Evolutionary conservation across 2,888 invertebrate species (phyloP), one percentile per base, ranked within the genome.

Genomic region (Hirtodrosophila alboralis): DNA sequence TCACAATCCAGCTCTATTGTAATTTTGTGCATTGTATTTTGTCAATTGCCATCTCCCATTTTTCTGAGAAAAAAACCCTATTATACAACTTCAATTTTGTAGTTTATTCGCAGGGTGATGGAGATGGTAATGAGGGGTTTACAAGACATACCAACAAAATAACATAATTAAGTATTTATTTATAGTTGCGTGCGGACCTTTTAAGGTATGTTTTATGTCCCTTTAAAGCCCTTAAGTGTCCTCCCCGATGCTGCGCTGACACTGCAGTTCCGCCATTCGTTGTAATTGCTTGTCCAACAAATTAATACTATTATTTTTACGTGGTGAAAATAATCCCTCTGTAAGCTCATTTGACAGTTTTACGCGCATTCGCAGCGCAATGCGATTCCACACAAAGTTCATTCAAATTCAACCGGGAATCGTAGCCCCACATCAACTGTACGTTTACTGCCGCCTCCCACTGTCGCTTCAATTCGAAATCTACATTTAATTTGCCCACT

Each of bases 221-320:
- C 40, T 37, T 61, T 52, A 68, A 68, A 43, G 40, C 59, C 68
- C 36, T 18, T 21, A 31, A 45, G 40, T 36, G 37, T 30, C 18
- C 8, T 8, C 21, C 7, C 10, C 1, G 14, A 13, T 6, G 14
- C 10, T 30, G 4, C 13, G 38, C 38, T 45, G 44, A 41, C 36
- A 47, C 8, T 60, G 64, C 51, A 56, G 44, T 63, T 28, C 64
- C 47, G 57, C 37, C 58, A 65, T 44, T 62, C 53, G 30, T 53
- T 72, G 72, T 78, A 78, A 76, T 77, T 79, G 77, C 67, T 72
- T 79, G 72, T 79, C 69, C 66, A 64, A 79, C 77, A 77, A 77
- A 77, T 77, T 78, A 77, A 77, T 77, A 67, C 79, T 75, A 78
- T 77, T 78, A 77, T 79, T 78, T 77, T 66, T 78, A 75, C 75